Conservation (phyloP, 2,888 invertebrate genomes). For the Trissolcus japonicus region DNA sequence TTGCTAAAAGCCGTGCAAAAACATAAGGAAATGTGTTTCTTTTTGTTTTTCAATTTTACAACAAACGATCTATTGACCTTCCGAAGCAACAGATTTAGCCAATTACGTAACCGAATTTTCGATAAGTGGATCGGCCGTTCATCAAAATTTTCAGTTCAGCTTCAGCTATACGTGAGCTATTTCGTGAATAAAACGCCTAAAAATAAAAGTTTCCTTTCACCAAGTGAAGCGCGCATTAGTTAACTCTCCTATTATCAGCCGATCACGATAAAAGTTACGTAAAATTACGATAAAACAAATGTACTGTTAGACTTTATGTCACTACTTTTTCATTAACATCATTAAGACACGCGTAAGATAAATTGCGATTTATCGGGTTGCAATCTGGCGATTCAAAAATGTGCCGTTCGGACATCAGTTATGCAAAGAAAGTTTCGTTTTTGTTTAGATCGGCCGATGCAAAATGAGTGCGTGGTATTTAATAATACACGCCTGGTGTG, state of each 20-base stretch:
- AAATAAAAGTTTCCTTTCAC: background rate
- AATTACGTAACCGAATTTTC: too few species aligned
- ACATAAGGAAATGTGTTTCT: too few species aligned
- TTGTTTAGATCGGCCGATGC: background rate
- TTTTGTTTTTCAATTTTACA: too few species aligned
- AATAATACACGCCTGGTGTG: slow-evolving; percentile 5
- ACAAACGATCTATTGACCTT: too few species aligned
- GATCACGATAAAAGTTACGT: slow-evolving; percentile 17
- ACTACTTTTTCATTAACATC: slow-evolving; percentile 12
- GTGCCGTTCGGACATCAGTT: background rate
- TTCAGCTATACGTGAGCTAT: too few species aligned
- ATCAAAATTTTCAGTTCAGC: too few species aligned
- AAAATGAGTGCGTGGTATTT: slow-evolving; percentile 14
- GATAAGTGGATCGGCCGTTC: too few species aligned
- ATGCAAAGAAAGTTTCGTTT: slow-evolving; percentile 1
- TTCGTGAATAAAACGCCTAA: background rate
- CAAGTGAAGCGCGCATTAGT: background rate
- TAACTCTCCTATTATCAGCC: slow-evolving; percentile 10
- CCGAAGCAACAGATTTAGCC: too few species aligned
- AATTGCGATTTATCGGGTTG: slow-evolving; percentile 13
- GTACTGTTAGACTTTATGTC: slow-evolving; percentile 21
- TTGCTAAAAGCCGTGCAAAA: too few species aligned
- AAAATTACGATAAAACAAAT: slow-evolving; percentile 19
- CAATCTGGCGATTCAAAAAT: background rate
- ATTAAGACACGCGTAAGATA: slow-evolving; percentile 5